Percentiles rank a stretch among this genome's conserved stretches.
phyloP scores from a whole-genome alignment of 2,797 vertebrate species.

The Dendrocincla tyrannina region DNA sequence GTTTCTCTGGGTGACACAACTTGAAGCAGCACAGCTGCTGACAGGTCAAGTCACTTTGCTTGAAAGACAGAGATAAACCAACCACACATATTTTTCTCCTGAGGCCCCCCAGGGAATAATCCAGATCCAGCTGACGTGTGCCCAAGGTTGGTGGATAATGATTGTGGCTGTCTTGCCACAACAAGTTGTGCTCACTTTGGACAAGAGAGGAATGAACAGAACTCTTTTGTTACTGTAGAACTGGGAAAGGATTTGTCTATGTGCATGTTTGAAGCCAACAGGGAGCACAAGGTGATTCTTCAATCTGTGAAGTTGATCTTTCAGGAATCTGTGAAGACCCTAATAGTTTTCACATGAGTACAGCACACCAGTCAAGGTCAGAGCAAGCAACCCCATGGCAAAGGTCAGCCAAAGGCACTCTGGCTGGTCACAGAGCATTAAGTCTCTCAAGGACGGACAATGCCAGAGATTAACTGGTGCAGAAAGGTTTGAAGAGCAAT shows the following conservation, averaged over 20 bases:
- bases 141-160: background rate
- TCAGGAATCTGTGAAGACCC: background rate
- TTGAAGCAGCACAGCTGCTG: background rate
- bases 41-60: background rate
- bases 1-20: background rate
- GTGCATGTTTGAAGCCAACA: background rate
- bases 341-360: background rate
- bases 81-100: background rate
- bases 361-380: conserved; percentile 13
- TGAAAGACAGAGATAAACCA: background rate
- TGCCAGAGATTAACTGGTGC: conserved; percentile 39
- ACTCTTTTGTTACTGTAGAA: background rate
- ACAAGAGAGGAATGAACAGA: background rate
- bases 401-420: conserved; percentile 40
- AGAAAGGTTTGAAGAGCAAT: conserved; percentile 35
- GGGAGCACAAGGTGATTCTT: background rate
- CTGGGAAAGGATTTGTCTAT: background rate
- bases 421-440: background rate
- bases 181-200: background rate
- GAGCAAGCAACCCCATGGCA: background rate
- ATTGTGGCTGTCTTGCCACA: background rate
- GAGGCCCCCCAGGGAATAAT: background rate
- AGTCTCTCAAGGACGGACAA: background rate
- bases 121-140: background rate
- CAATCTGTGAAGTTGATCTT: background rate